Evolutionary conservation across 2,797 vertebrate species (phyloP).

Genomic region (Pogoniulus pusillus): DNA sequence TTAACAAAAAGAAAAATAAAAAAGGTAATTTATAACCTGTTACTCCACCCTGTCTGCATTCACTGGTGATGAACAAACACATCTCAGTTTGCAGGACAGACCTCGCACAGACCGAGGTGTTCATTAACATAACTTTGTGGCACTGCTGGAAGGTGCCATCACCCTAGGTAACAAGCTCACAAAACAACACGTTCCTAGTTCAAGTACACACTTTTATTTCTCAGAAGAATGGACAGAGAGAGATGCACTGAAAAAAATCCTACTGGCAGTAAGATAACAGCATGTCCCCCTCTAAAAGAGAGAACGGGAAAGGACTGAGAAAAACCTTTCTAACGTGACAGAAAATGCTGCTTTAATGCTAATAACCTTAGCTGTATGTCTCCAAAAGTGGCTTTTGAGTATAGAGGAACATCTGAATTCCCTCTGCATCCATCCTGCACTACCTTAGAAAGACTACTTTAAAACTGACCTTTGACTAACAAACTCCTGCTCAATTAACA

Average conservation of each 20-base stretch:
- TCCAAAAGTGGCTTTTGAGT: background rate
- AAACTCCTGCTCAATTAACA: background rate
- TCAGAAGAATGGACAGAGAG: background rate
- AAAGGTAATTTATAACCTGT: slow-evolving; percentile 51
- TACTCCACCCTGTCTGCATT: slow-evolving; percentile 14
- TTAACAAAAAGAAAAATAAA: slow-evolving; percentile 55
- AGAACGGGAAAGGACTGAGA: background rate
- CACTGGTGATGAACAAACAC: slow-evolving; percentile 33
- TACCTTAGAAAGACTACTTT: background rate
- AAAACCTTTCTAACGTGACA: background rate
- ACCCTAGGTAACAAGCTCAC: slow-evolving; percentile 42
- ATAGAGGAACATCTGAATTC: background rate
- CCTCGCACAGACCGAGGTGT: slow-evolving; percentile 30
- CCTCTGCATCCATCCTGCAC: background rate
- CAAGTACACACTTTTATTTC: background rate
- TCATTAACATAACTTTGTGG: slow-evolving; percentile 40
- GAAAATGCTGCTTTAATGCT: background rate
- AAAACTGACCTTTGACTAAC: slow-evolving; percentile 4
- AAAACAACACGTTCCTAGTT: slow-evolving; percentile 10
- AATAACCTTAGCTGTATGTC: background rate
- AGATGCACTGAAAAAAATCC: background rate
- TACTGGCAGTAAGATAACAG: background rate
- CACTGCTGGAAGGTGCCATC: slow-evolving; percentile 38
- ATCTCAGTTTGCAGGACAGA: background rate
- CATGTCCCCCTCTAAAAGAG: background rate